phyloP scores from a whole-genome alignment of 1,140 invertebrate genomes.

The Calliopsis andreniformis region DNA sequence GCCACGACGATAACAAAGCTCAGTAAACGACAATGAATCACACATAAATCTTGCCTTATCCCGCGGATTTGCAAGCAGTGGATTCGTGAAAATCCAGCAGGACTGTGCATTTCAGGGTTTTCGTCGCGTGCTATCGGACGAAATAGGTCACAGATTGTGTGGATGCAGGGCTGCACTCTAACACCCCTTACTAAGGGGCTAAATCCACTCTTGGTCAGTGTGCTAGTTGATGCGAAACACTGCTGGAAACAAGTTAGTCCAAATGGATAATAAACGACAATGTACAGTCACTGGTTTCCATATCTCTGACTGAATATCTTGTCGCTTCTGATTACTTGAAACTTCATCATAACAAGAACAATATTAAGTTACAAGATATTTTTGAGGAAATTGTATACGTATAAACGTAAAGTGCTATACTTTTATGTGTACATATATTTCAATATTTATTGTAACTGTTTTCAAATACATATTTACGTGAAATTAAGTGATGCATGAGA shows the following conservation, averaged over 20 bases:
- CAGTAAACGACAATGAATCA: conserved; percentile 22
- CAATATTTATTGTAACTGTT: too few relatives aligned
- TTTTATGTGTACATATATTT: too few relatives aligned
- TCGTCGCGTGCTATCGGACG: conserved; percentile 21
- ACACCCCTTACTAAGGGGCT: not conserved
- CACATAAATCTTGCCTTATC: conserved; percentile 53
- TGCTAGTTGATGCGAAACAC: not conserved
- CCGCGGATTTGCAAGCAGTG: conserved; percentile 30
- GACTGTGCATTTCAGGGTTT: conserved; percentile 56
- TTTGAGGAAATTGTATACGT: too few relatives aligned
- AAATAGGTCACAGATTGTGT: conserved; percentile 38
- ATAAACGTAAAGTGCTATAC: too few relatives aligned
- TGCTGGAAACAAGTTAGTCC: not conserved
- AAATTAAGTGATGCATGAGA: too few relatives aligned
- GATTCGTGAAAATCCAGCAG: conserved; percentile 51
- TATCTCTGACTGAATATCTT: too few relatives aligned
- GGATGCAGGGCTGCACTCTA: not conserved
- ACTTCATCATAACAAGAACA: too few relatives aligned
- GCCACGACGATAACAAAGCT: not conserved
- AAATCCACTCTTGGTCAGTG: not conserved
- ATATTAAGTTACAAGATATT: too few relatives aligned
- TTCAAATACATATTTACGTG: too few relatives aligned
- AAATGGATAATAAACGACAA: not conserved
- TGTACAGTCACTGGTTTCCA: too few relatives aligned
- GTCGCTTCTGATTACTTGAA: too few relatives aligned